Conservation (phyloP, 1,140 invertebrate genomes). For the Chlorops oryzae region DNA sequence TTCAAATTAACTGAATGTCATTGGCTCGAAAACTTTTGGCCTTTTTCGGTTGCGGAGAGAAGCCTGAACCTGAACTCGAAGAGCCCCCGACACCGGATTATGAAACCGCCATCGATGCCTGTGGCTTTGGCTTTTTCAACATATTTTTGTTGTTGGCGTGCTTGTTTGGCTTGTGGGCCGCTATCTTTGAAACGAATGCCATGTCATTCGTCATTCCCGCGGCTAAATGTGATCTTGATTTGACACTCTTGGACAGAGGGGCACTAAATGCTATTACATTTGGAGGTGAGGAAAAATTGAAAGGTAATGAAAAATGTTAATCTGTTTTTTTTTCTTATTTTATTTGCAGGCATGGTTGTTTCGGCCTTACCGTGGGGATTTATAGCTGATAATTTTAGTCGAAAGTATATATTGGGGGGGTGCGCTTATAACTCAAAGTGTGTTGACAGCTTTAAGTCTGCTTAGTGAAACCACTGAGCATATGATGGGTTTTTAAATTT, state of each 20-base stretch:
- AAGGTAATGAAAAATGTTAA: background rate
- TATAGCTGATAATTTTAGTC: constrained; percentile 69
- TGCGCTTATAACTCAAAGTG: no score
- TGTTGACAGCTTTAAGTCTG: no score
- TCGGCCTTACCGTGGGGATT: constrained; percentile 78
- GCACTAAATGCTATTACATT: constrained; percentile 61
- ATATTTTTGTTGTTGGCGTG: constrained; percentile 54
- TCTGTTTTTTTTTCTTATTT: no score
- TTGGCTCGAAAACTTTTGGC: no score
- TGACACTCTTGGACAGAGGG: constrained; percentile 60
- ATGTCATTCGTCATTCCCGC: constrained; percentile 63
- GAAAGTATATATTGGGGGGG: constrained; percentile 60
- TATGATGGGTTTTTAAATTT: constrained; percentile 67
- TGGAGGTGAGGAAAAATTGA: constrained; percentile 51
- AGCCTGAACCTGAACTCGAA: no score
- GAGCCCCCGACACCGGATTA: no score
- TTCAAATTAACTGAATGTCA: no score
- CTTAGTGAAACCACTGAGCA: no score
- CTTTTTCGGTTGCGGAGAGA: no score
- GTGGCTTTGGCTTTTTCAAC: constrained; percentile 63
- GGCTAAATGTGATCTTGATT: constrained; percentile 64
- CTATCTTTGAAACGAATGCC: constrained; percentile 58
- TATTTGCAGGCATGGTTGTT: constrained; percentile 65
- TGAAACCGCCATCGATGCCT: constrained; percentile 55
- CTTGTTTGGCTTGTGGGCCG: constrained; percentile 57